Percentiles rank a stretch among this genome's conserved stretches.
phyloP scores from a whole-genome alignment of 2,888 invertebrate genomes.

The Eilema depressum region DNA sequence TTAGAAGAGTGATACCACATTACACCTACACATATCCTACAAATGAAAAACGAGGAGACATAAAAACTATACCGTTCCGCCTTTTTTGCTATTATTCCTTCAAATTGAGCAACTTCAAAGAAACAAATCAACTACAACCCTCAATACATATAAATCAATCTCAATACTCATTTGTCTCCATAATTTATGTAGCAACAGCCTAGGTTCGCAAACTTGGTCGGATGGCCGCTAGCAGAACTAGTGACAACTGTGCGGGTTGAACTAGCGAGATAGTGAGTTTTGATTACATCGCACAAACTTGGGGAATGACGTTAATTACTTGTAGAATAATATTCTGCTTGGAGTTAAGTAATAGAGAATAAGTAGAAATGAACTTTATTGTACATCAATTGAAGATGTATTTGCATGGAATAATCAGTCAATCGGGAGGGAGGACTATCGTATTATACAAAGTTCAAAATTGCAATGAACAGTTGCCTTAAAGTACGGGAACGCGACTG shows the following conservation, averaged over 20 bases:
- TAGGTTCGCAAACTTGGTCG: conserved; percentile 7
- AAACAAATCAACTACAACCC: not conserved
- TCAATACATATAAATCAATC: conserved; percentile 3
- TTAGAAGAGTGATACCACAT: no score
- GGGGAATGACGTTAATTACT: not conserved
- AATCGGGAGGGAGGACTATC: no score
- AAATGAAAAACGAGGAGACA: no score
- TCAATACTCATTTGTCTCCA: conserved; percentile 1
- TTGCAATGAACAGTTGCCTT: no score
- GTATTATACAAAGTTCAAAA: no score
- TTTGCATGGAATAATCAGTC: no score
- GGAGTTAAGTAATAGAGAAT: not conserved
- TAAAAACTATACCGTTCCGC: no score
- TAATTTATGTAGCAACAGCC: conserved; percentile 12
- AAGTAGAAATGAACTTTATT: no score
- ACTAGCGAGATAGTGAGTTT: not conserved
- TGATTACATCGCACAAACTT: conserved; percentile 4
- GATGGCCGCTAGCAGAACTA: not conserved
- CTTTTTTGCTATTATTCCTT: no score
- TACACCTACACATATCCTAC: no score
- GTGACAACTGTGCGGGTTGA: conserved; percentile 1
- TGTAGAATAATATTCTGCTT: not conserved
- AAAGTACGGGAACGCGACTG: no score
- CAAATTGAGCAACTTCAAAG: not conserved
- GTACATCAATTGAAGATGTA: no score